Evolutionary conservation across 2,888 invertebrate genomes (phyloP), one percentile per base, ranked within the genome.

Genomic region (Arenicola marina): DNA sequence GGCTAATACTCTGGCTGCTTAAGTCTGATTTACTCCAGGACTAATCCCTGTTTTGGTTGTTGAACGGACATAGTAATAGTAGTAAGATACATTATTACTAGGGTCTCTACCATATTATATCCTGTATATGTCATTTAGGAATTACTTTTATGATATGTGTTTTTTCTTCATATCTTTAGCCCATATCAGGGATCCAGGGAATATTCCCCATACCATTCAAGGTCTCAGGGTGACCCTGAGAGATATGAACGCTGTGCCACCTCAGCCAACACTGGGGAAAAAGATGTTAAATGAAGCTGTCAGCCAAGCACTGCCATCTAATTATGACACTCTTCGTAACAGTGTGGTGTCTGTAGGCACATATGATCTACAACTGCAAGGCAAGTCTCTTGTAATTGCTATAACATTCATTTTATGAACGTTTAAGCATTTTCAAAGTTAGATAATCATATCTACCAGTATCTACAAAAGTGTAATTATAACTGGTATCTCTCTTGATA

Each of bases 211-310:
- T 60, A 86, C 87, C 0, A 86, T 95, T 34, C 89, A 89, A 74
- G 91, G 92, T 74, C 87, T 93, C 71, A 90, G 90, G 69, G 85
- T 95, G 65, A 89, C 89, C 56, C 87, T 95, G 75, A 89, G 90
- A 77, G 93, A 95, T 86, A 89, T 94, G 53, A 90, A 90, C 77
- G 87, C 89, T 84, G 89, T 89, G 73, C 92, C 93, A 11, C 89
- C 93, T 18, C 92, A 92, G 78, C 91, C 92, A 15, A 88, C 89
- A 60, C 84, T 92, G 71, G 93, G 93, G 38, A 88, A 92, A 74
- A 92, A 92, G 83, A 89, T 92, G 84, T 85, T 95, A 55, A 93
- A 91, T 78, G 92, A 92, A 85, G 89, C 92, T 38, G 92, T 92
- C 2, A 87, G 89, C 70, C 87, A 88, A 64, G 85, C 86, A 2